Percentiles rank a stretch among this genome's conserved stretches.
These are phyloP conservation scores for Yponomeuta sedellus DNA, from an alignment of 2,888 invertebrate species.

Conservation along the genomic window DNA sequence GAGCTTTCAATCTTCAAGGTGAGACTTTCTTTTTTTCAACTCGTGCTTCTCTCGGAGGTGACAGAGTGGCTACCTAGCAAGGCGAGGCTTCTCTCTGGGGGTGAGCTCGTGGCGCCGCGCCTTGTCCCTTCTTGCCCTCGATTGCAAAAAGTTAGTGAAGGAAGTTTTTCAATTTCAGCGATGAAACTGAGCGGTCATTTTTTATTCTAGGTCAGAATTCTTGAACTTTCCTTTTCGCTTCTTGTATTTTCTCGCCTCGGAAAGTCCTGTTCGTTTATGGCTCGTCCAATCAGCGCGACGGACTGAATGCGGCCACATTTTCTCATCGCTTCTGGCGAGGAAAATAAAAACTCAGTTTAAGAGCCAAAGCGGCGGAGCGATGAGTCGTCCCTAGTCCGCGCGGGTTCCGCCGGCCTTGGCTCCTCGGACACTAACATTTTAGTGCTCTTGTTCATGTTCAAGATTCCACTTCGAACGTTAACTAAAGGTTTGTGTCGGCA, in stretches of 20 bases:
- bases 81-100: background rate
- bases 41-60: background rate
- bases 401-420: background rate
- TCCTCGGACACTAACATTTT: background rate
- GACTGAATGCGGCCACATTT: background rate
- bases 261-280: background rate
- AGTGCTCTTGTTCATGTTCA: background rate
- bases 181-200: background rate
- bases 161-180: background rate
- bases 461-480: background rate
- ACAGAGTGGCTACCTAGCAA: background rate
- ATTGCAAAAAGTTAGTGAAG: background rate
- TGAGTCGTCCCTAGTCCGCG: background rate
- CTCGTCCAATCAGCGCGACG: background rate
- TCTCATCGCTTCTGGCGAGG: background rate
- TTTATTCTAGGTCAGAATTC: background rate
- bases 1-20: no score
- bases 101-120: background rate
- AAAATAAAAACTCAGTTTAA: background rate
- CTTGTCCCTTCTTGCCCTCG: background rate
- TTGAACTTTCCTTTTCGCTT: background rate
- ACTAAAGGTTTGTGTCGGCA: constrained; percentile 2
- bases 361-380: background rate
- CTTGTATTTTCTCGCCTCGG: background rate
- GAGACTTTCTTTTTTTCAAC: background rate